These are phyloP conservation scores for Actias luna DNA, from an alignment of 2,888 invertebrate species.

Conservation along the genomic window DNA sequence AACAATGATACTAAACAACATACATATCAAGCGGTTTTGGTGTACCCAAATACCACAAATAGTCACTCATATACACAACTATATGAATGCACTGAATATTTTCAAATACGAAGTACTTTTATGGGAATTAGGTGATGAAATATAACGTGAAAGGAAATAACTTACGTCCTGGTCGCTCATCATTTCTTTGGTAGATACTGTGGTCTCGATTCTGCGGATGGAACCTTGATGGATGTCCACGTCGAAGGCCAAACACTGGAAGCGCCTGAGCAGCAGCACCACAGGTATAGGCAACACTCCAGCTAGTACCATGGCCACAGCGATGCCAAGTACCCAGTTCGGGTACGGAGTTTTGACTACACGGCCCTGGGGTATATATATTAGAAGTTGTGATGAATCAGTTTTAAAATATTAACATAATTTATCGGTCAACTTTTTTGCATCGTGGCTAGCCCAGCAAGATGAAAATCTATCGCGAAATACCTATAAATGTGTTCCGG, in stretches of 20 bases:
- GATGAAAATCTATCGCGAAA: too few relatives aligned
- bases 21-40: too few relatives aligned
- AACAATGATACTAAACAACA: too few relatives aligned
- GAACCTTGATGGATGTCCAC: slow-evolving; percentile 96
- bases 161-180: slow-evolving; percentile 96
- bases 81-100: too few relatives aligned
- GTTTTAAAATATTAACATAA: too few relatives aligned
- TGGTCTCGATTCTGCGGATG: slow-evolving; percentile 94
- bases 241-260: slow-evolving; percentile 93
- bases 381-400: too few relatives aligned
- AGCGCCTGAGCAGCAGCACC: slow-evolving; percentile 92
- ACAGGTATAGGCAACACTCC: slow-evolving; percentile 92
- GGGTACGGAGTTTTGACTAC: slow-evolving; percentile 87
- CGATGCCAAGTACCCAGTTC: slow-evolving; percentile 90
- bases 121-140: background rate
- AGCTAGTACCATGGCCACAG: slow-evolving; percentile 88
- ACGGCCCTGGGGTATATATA: slow-evolving; percentile 81
- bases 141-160: slow-evolving; percentile 36
- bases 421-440: too few relatives aligned
- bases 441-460: too few relatives aligned
- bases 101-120: slow-evolving; percentile 11
- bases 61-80: too few relatives aligned
- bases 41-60: too few relatives aligned
- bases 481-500: too few relatives aligned
- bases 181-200: slow-evolving; percentile 97